phyloP scores from a whole-genome alignment of 2,113 vertebrate genomes.

The Edolisoma coerulescens region DNA sequence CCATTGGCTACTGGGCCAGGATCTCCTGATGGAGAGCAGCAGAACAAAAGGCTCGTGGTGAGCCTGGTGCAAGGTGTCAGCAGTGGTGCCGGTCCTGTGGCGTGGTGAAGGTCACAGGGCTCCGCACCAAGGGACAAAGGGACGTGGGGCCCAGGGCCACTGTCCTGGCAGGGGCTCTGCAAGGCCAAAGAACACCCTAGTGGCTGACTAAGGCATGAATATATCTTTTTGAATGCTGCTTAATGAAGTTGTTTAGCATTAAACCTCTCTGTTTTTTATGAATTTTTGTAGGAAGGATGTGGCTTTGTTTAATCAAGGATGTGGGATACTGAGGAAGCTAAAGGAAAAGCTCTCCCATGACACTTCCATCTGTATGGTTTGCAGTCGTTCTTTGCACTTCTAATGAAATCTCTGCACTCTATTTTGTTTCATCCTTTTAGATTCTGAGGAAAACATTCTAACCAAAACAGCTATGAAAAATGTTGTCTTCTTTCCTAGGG shows the following conservation, averaged over 20 bases:
- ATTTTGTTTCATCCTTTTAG: not conserved
- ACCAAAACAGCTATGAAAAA: not conserved
- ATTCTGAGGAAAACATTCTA: not conserved
- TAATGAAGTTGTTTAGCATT: not conserved
- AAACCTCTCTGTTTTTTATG: not conserved
- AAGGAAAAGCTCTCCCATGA: not conserved
- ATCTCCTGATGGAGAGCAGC: not conserved
- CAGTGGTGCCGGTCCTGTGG: not conserved
- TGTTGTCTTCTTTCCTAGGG: not conserved
- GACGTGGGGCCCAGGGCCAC: fast-evolving
- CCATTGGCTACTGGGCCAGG: not conserved
- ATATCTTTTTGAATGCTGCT: not conserved
- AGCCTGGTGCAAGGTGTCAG: not conserved
- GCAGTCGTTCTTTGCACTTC: not conserved
- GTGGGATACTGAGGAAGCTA: not conserved
- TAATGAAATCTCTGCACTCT: not conserved
- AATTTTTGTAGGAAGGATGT: not conserved
- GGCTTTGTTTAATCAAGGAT: not conserved
- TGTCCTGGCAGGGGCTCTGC: not conserved
- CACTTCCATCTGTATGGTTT: not conserved
- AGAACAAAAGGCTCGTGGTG: not conserved
- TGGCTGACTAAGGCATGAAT: not conserved
- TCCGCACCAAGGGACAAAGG: not conserved
- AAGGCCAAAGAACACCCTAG: not conserved
- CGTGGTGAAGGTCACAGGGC: not conserved